phyloP scores from a whole-genome alignment of 2,113 vertebrate genomes.

The Delphinus delphis region DNA sequence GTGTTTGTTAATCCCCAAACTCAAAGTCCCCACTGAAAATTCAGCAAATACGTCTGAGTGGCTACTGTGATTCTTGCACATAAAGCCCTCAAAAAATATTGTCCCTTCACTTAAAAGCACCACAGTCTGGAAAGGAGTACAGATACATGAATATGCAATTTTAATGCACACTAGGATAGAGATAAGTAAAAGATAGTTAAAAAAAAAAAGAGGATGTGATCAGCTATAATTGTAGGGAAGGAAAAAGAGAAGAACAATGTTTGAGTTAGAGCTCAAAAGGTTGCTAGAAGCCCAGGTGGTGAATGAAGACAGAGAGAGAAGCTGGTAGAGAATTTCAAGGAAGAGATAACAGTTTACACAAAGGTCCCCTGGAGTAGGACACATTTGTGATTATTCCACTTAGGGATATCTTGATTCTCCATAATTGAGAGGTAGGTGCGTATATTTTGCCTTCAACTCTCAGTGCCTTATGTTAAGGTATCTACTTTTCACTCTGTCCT shows the following conservation, averaged over 20 bases:
- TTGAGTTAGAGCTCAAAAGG: background rate
- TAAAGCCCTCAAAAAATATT: background rate
- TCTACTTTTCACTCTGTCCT: background rate
- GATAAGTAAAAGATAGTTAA: background rate
- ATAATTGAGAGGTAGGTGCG: background rate
- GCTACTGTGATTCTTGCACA: background rate
- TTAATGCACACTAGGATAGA: background rate
- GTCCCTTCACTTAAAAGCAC: background rate
- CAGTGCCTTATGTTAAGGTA: background rate
- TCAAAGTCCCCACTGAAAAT: background rate
- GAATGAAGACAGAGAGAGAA: background rate
- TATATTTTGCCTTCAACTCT: background rate
- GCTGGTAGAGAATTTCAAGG: background rate
- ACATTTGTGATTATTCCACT: background rate
- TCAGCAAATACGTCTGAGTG: background rate
- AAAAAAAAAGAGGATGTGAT: background rate
- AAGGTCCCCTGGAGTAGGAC: background rate
- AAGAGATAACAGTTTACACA: background rate
- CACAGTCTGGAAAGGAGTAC: background rate
- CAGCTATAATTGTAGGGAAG: background rate
- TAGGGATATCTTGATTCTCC: background rate
- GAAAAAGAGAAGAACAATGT: background rate
- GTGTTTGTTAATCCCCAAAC: background rate
- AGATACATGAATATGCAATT: background rate
- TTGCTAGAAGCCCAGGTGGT: background rate